These are phyloP conservation scores for Agrilus planipennis DNA, from an alignment of 1,140 invertebrate genomes.

Conservation along the genomic window DNA sequence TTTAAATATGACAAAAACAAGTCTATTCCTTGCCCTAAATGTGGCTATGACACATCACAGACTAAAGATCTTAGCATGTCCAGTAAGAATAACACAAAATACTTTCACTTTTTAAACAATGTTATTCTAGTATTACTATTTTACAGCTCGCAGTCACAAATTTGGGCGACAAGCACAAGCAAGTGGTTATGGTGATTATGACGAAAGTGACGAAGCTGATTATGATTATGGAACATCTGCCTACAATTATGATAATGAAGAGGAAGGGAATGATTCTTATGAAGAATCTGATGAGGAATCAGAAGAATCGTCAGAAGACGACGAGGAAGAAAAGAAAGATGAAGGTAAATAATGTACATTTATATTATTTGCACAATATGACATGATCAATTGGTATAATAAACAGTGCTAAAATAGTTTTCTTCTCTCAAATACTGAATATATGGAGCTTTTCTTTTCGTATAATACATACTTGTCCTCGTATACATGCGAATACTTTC, in stretches of 20 bases:
- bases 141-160: constrained; percentile 63
- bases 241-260: constrained; percentile 40
- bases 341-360: too few relatives aligned
- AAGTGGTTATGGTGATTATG: constrained; percentile 40
- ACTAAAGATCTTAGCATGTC: constrained; percentile 94
- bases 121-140: constrained; percentile 13
- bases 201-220: constrained; percentile 42
- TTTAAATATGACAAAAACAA: constrained; percentile 87
- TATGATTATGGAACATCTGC: constrained; percentile 39
- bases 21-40: constrained; percentile 88
- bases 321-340: too few relatives aligned
- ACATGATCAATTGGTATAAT: too few relatives aligned
- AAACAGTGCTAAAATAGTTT: too few relatives aligned
- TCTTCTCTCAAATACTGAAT: too few relatives aligned
- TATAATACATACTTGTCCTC: too few relatives aligned
- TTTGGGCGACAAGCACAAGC: constrained; percentile 67
- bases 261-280: constrained; percentile 37
- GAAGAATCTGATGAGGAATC: constrained; percentile 34
- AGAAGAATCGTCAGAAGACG: constrained; percentile 15
- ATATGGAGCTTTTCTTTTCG: too few relatives aligned
- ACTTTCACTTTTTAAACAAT: constrained; percentile 2
- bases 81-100: constrained; percentile 47
- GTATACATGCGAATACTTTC: too few relatives aligned
- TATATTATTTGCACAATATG: too few relatives aligned
- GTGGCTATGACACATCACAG: constrained; percentile 78